Conservation (phyloP, 2,797 vertebrate species). For the Caiman crocodilus region DNA sequence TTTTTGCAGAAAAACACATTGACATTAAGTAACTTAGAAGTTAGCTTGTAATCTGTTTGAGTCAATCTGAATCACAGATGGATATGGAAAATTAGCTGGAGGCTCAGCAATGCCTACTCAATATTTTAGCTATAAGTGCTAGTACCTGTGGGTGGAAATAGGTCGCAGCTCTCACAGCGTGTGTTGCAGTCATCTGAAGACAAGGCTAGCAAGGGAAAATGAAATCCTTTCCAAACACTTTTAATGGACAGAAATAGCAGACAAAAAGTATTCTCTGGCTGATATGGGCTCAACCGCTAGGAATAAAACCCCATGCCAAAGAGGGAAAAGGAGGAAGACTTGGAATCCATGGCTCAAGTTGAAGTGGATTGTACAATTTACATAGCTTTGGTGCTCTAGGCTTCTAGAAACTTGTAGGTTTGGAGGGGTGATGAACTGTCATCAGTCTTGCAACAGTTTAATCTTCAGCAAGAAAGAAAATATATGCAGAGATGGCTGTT, state of each 20-base stretch:
- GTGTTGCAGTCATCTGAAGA: neutral
- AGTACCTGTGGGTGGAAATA: neutral
- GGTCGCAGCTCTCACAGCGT: neutral
- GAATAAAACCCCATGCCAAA: neutral
- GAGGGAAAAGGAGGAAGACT: neutral
- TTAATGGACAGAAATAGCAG: neutral
- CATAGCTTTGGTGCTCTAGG: rapidly evolving
- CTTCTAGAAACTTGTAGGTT: rapidly evolving
- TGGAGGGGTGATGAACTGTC: neutral
- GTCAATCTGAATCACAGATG: neutral
- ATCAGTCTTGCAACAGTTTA: neutral
- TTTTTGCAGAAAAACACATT: neutral
- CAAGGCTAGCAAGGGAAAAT: neutral
- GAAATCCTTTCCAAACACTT: neutral
- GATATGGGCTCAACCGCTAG: neutral
- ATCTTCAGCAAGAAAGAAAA: neutral
- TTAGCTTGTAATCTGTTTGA: neutral
- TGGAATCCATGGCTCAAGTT: neutral
- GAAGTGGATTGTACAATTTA: neutral
- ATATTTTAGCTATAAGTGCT: neutral
- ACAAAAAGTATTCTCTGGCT: neutral
- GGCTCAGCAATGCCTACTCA: neutral
- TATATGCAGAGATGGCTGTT: neutral
- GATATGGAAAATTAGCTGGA: neutral
- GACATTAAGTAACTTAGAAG: neutral